These are phyloP conservation scores for Balanococcus diminutus DNA, from an alignment of 2,888 invertebrate species.

Conservation along the genomic window DNA sequence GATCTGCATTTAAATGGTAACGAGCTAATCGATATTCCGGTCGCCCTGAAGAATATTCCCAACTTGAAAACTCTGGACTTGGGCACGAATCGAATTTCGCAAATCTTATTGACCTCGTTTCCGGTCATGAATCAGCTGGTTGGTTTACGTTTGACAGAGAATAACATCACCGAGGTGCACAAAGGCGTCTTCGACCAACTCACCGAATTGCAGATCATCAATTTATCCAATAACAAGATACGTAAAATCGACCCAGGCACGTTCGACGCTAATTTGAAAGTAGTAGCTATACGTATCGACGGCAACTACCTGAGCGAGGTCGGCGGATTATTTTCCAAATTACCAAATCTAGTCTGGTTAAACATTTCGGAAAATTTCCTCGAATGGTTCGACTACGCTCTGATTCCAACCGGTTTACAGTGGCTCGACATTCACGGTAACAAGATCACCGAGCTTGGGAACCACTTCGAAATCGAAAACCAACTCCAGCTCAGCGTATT, in stretches of 20 bases:
- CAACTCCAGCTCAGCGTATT: slow-evolving; percentile 78
- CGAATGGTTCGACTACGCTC: slow-evolving; percentile 82
- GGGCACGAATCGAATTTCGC: slow-evolving; percentile 82
- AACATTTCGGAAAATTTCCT: slow-evolving; percentile 86
- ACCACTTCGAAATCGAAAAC: slow-evolving; percentile 83
- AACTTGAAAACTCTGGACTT: slow-evolving; percentile 80
- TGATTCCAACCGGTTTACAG: slow-evolving; percentile 82
- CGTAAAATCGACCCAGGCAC: slow-evolving; percentile 77
- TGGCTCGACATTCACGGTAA: slow-evolving; percentile 86
- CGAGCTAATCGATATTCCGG: slow-evolving; percentile 75
- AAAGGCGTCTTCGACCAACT: slow-evolving; percentile 81
- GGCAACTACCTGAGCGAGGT: slow-evolving; percentile 82
- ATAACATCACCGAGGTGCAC: slow-evolving; percentile 78
- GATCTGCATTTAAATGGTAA: slow-evolving; percentile 84
- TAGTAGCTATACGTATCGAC: slow-evolving; percentile 81
- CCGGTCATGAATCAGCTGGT: slow-evolving; percentile 79
- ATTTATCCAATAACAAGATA: slow-evolving; percentile 82
- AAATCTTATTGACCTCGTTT: slow-evolving; percentile 80
- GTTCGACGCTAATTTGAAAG: slow-evolving; percentile 77
- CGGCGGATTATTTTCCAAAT: slow-evolving; percentile 77
- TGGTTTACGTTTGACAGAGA: slow-evolving; percentile 81
- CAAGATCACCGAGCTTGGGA: slow-evolving; percentile 80
- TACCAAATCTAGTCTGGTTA: slow-evolving; percentile 82
- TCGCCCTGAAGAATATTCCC: slow-evolving; percentile 72
- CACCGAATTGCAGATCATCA: slow-evolving; percentile 78